Percentiles rank a stretch among this genome's conserved stretches.
phyloP scores from a whole-genome alignment of 2,113 vertebrate genomes.

The Anolis sagrei region DNA sequence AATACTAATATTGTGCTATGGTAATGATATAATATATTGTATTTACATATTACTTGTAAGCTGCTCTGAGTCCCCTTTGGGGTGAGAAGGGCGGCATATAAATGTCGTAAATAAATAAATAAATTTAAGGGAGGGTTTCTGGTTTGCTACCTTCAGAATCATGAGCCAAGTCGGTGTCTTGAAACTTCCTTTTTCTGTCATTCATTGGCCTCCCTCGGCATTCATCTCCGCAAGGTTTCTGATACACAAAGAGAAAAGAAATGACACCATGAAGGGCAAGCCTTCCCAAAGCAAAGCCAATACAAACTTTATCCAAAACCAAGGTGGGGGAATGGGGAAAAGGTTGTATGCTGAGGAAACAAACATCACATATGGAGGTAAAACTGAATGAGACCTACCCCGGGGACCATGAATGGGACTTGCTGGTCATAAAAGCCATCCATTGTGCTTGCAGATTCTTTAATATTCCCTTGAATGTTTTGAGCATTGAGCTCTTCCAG shows the following conservation, averaged over 20 bases:
- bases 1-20: too few relatives aligned
- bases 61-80: too few relatives aligned
- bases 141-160: conserved; percentile 92
- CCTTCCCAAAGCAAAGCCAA: not conserved
- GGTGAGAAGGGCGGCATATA: too few relatives aligned
- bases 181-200: conserved; percentile 93
- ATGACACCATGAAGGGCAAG: not conserved
- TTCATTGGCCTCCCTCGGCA: conserved; percentile 77
- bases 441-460: conserved; percentile 81
- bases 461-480: conserved; percentile 66
- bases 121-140: not conserved
- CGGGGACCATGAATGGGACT: conserved; percentile 93
- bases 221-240: conserved; percentile 84
- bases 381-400: conserved; percentile 79
- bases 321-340: too few relatives aligned
- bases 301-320: not conserved
- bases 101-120: too few relatives aligned
- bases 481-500: conserved; percentile 79
- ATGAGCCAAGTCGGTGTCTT: conserved; percentile 92
- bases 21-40: too few relatives aligned
- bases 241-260: conserved; percentile 17
- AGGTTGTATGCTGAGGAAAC: not conserved
- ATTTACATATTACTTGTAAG: too few relatives aligned
- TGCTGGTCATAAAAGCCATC: conserved; percentile 98
- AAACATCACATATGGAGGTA: not conserved